phyloP scores from a whole-genome alignment of 2,113 vertebrate genomes.

The Bufo gargarizans region DNA sequence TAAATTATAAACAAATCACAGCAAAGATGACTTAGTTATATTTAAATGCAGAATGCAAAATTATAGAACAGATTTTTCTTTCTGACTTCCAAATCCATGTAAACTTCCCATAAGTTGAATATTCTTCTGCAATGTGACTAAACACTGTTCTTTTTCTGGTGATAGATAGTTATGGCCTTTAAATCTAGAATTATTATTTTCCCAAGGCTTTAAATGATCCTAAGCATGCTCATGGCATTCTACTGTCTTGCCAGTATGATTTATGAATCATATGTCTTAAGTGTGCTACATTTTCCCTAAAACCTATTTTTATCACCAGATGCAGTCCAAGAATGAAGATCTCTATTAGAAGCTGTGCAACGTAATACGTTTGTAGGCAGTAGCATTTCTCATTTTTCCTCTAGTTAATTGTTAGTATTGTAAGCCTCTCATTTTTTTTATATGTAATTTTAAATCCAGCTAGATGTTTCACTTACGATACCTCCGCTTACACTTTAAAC shows the following conservation, averaged over 20 bases:
- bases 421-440: neutral
- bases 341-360: neutral
- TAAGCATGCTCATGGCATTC: slow-evolving; percentile 47
- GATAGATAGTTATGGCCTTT: slow-evolving; percentile 59
- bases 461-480: neutral
- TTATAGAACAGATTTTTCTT: neutral
- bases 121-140: slow-evolving; percentile 52
- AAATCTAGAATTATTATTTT: slow-evolving; percentile 59
- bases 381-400: neutral
- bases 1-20: too few relatives aligned
- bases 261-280: slow-evolving; percentile 45
- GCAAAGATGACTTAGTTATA: neutral
- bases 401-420: neutral
- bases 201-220: slow-evolving; percentile 53
- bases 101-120: slow-evolving; percentile 39
- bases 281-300: slow-evolving; percentile 41
- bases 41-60: neutral
- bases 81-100: neutral
- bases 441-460: neutral
- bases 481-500: neutral
- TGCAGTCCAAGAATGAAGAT: neutral
- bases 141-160: slow-evolving; percentile 45
- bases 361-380: neutral
- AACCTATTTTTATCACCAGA: slow-evolving; percentile 24
- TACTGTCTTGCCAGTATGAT: slow-evolving; percentile 49